phyloP scores from a whole-genome alignment of 2,888 invertebrate species.

The Pseudococcus jackbeardsleyi region DNA sequence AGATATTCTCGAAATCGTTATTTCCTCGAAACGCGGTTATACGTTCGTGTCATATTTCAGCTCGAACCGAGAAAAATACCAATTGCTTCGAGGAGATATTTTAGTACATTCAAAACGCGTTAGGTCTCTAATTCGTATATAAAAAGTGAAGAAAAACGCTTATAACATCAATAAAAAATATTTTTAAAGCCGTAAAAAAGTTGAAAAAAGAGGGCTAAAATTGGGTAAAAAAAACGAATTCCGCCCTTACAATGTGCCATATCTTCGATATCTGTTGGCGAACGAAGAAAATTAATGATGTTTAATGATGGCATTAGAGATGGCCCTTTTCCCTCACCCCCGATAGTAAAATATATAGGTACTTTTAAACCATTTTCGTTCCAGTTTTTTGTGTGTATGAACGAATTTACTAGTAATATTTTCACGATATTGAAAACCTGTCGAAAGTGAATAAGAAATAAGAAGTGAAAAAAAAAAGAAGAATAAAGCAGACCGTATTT shows the following conservation, averaged over 20 bases:
- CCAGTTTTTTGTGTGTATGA: background rate
- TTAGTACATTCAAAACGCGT: background rate
- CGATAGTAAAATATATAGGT: background rate
- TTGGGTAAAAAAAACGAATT: background rate
- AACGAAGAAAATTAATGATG: conserved; percentile 48
- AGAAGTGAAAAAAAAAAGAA: background rate
- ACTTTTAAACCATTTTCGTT: background rate
- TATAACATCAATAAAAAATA: background rate
- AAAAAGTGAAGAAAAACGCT: background rate
- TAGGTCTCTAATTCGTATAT: background rate
- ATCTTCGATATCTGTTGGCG: conserved; percentile 48
- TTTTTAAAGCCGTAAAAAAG: conserved; percentile 36
- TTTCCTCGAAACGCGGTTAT: background rate
- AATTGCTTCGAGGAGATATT: background rate
- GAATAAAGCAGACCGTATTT: background rate
- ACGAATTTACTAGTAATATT: conserved; percentile 45
- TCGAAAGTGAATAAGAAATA: background rate
- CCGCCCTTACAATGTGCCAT: conserved; percentile 1
- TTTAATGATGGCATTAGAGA: conserved; percentile 43
- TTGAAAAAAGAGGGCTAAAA: background rate
- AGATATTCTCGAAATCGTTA: background rate
- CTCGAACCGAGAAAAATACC: background rate
- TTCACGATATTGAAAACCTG: conserved; percentile 25
- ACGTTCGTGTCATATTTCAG: no score
- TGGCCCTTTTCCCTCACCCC: background rate